Percentiles rank a stretch among this genome's conserved stretches.
Conservation (phyloP, 2,113 vertebrate species). For the Oryzias javanicus region DNA sequence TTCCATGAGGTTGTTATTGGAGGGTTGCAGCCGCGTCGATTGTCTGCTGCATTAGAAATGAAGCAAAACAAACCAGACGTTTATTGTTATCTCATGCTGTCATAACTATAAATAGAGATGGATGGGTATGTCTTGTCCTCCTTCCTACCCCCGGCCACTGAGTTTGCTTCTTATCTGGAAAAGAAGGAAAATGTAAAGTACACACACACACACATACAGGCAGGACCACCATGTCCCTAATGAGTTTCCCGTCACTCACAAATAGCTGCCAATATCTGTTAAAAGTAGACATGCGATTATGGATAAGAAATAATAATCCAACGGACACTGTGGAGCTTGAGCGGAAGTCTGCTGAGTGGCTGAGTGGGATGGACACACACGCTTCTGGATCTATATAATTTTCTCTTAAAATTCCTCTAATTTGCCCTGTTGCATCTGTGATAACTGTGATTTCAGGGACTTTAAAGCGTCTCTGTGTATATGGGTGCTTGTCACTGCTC, state of each 20-base stretch:
- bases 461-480: not conserved
- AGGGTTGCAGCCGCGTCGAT: constrained; percentile 5
- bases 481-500: too few relatives aligned
- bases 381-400: too few relatives aligned
- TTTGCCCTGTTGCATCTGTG: not conserved
- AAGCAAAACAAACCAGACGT: constrained; percentile 15
- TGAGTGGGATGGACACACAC: not conserved
- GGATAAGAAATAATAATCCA: not conserved
- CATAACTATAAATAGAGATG: constrained; percentile 51
- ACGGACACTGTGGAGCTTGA: constrained; percentile 1
- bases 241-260: constrained; percentile 34
- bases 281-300: constrained; percentile 5
- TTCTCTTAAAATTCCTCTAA: not conserved
- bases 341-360: not conserved
- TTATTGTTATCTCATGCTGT: constrained; percentile 50
- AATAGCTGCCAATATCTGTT: constrained; percentile 31
- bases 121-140: constrained; percentile 24
- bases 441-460: not conserved
- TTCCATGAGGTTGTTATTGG: not conserved
- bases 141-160: constrained; percentile 2
- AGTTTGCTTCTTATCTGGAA: constrained; percentile 43
- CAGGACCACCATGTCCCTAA: constrained; percentile 7
- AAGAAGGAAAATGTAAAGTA: constrained; percentile 10
- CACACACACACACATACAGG: constrained; percentile 21
- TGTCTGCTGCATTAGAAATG: constrained; percentile 6